These are phyloP conservation scores for Macquaria ambigua DNA, from an alignment of 2,113 vertebrate species.

Conservation along the genomic window DNA sequence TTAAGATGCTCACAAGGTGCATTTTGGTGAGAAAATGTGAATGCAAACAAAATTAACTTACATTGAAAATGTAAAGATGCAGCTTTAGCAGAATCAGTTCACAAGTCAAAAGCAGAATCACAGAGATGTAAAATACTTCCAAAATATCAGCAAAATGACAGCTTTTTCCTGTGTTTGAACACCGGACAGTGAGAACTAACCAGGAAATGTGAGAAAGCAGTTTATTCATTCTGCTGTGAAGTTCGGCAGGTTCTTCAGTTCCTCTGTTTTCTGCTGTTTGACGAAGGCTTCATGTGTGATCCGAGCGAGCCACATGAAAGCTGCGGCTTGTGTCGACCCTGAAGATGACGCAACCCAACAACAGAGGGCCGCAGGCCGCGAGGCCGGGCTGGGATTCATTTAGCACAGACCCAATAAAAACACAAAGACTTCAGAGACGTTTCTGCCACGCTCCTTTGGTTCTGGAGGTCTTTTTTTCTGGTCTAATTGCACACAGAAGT, in stretches of 20 bases:
- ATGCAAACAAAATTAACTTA: not conserved
- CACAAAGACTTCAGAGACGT: constrained; percentile 19
- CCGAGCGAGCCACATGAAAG: constrained; percentile 19
- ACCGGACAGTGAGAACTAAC: not conserved
- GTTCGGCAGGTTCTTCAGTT: not conserved
- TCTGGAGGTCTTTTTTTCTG: constrained; percentile 24
- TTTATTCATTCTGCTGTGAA: not conserved
- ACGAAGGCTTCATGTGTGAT: constrained; percentile 18
- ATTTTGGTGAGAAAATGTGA: not conserved
- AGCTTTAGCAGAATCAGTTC: not conserved
- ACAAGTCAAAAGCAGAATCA: not conserved
- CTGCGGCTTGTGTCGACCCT: not conserved
- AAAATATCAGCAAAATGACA: not conserved
- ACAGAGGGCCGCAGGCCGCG: not conserved
- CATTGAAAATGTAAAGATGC: not conserved
- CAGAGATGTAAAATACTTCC: not conserved
- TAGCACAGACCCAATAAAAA: constrained; percentile 32
- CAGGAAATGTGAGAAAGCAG: not conserved
- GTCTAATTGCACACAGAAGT: constrained; percentile 41
- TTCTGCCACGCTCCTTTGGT: constrained; percentile 7
- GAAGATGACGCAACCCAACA: constrained; percentile 27
- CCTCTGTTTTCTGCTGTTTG: not conserved
- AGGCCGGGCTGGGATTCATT: constrained; percentile 39
- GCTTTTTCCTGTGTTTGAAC: not conserved
- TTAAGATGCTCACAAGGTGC: not conserved